Base-by-base conservation (phyloP, 2,888 invertebrate species). In the Osmoderma eremita region DNA sequence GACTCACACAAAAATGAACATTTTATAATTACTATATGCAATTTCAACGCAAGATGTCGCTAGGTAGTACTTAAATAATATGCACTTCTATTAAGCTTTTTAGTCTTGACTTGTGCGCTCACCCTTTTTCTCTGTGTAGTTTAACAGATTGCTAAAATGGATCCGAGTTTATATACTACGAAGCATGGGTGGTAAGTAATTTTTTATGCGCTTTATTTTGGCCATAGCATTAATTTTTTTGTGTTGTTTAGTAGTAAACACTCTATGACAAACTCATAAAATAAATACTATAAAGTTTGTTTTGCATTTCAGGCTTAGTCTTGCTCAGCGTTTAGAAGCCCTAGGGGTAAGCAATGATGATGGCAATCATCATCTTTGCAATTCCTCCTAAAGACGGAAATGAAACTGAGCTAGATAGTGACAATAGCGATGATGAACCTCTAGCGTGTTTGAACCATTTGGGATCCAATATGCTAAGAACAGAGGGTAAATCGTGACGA, bases 341-440 rank as follows among this genome's bases (percentile, higher is more conserved):
- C 42, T 42, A 42, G 42, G n/a, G 42, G 41, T n/a, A 42, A 42
- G 13, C 13, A 13, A 42, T 42, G 13, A 42, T 42, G 42, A 42
- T 42, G 13, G 17, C 13, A 10, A 41, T 41, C 2, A 3, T 4
- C n/a, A 41, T 41, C 41, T 41, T 41, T 41, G 41, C 42, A 15
- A 42, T 10, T 42, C 42, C 42, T 42, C 17, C 13, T 42, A 42
- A n/a, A 42, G 42, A 42, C 6, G 15, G 42, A 42, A 42, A 42
- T n/a, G 42, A 42, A 42, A n/a, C 42, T 42, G 42, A 42, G 42
- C 13, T 42, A 3, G 42, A 42, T 42, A 42, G 42, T 42, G 17
- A 42, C 42, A 42, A n/a, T n/a, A 42, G 42, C 42, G 42, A 42
- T 15, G 42, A 42, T 42, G 42, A 42, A 42, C 42, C 10, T 42